phyloP scores from a whole-genome alignment of 2,888 invertebrate genomes.

The Tachina lurida region DNA sequence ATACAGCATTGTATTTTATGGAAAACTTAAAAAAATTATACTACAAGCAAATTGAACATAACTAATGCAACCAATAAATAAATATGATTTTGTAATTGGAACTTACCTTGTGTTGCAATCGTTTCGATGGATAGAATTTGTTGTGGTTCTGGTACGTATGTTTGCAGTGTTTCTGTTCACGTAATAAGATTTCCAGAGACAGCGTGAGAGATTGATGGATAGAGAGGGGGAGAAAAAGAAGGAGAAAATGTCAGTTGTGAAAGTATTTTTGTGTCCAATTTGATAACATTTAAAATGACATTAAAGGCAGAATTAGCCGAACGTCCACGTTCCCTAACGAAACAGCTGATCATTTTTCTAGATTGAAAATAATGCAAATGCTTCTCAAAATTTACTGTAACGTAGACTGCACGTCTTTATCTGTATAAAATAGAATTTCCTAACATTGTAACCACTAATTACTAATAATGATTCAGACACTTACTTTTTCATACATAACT shows the following conservation, averaged over 20 bases:
- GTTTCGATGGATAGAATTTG: conserved; percentile 56
- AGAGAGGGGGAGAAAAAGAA: neutral
- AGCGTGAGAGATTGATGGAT: neutral
- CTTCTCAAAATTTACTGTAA: too few species aligned
- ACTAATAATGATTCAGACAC: too few species aligned
- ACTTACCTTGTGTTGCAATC: conserved; percentile 61
- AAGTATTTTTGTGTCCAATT: neutral
- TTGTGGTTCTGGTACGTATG: conserved; percentile 57
- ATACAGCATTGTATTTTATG: neutral
- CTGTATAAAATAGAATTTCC: too few species aligned
- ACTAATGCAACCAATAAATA: neutral
- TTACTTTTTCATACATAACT: too few species aligned
- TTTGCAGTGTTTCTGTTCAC: conserved; percentile 63
- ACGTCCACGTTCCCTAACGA: too few species aligned
- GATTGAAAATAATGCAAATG: too few species aligned
- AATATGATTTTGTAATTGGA: neutral
- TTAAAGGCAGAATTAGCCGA: too few species aligned
- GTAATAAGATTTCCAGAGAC: neutral
- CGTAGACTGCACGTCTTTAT: too few species aligned
- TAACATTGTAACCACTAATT: too few species aligned
- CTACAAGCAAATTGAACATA: neutral
- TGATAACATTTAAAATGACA: neutral
- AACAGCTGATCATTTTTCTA: too few species aligned
- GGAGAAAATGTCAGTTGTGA: neutral
- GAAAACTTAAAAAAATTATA: neutral